Evolutionary conservation across 2,797 vertebrate species (phyloP).

Genomic region (Falco peregrinus): DNA sequence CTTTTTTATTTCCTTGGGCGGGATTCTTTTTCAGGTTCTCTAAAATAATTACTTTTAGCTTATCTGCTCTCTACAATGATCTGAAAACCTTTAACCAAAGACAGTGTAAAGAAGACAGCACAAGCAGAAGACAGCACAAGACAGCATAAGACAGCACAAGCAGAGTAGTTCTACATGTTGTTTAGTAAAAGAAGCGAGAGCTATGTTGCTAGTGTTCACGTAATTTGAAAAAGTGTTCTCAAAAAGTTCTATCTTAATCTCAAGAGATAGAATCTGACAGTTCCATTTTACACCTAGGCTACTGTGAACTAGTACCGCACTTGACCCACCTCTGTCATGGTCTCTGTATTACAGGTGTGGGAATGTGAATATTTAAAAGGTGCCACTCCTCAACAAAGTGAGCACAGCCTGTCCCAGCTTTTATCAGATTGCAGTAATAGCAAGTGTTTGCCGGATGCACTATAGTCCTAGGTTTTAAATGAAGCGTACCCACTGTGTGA

Average conservation of each 20-base stretch:
- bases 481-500: background rate
- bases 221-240: background rate
- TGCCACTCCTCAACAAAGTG: background rate
- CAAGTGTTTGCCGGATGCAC: background rate
- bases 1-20: background rate
- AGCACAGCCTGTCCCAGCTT: background rate
- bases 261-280: background rate
- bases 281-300: background rate
- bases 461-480: background rate
- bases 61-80: background rate
- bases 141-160: background rate
- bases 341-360: fast-evolving
- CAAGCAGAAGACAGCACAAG: background rate
- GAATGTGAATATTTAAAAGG: background rate
- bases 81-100: background rate
- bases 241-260: background rate
- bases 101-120: background rate
- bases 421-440: background rate
- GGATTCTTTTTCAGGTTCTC: background rate
- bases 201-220: background rate
- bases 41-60: background rate
- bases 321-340: background rate
- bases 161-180: background rate
- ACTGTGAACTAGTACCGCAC: background rate
- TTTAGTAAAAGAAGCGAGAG: background rate